Conservation (phyloP, 2,113 vertebrate genomes). For the Corydoras sp. region DNA sequence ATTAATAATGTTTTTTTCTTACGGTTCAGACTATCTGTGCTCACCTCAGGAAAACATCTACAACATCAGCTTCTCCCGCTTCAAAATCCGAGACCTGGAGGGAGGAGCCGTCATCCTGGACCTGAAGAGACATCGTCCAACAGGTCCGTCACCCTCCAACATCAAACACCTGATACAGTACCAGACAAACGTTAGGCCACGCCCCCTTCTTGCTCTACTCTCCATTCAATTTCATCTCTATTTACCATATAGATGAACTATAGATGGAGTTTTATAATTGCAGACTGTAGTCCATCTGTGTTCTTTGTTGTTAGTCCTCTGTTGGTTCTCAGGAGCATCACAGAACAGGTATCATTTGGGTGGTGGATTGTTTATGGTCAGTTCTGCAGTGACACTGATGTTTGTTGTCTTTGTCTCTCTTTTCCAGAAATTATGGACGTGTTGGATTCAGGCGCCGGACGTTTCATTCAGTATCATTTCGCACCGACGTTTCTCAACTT, state of each 20-base stretch:
- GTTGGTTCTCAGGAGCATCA: too few species aligned
- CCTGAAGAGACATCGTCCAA: constrained; percentile 46
- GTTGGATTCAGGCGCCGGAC: constrained; percentile 44
- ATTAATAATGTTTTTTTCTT: too few species aligned
- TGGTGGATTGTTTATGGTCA: too few species aligned
- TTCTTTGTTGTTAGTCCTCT: too few species aligned
- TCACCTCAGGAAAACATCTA: constrained; percentile 52
- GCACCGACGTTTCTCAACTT: constrained; percentile 53
- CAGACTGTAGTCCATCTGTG: too few species aligned
- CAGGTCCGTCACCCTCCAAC: constrained; percentile 35
- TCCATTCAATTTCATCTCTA: too few species aligned
- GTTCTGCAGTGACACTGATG: not conserved
- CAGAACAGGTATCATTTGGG: too few species aligned
- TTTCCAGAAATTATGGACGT: constrained; percentile 51
- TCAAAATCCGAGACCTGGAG: constrained; percentile 54
- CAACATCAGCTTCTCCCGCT: constrained; percentile 55
- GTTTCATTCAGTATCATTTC: constrained; percentile 60
- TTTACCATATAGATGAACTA: too few species aligned
- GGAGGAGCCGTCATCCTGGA: constrained; percentile 47
- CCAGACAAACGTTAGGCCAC: too few species aligned
- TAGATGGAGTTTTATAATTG: too few species aligned
- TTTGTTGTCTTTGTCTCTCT: not conserved
- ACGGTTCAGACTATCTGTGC: constrained; percentile 49
- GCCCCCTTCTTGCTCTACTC: too few species aligned
- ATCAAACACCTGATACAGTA: too few species aligned